These are phyloP conservation scores for Drosophila lowei DNA, from an alignment of 1,140 invertebrate species.

Conservation along the genomic window DNA sequence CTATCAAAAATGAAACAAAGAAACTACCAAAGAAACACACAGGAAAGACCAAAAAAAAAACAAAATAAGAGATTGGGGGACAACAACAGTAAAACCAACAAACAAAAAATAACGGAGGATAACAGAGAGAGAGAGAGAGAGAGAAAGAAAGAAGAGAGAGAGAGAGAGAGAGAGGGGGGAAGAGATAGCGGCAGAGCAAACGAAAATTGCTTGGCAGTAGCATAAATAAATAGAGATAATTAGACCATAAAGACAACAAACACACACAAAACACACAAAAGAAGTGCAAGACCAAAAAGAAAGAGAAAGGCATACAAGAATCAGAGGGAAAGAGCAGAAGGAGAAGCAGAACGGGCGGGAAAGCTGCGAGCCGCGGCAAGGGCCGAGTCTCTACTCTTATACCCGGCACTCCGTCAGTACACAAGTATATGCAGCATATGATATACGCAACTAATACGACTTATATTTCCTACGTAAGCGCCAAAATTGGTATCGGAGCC, in stretches of 20 bases:
- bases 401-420: too few relatives aligned
- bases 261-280: slow-evolving; percentile 15
- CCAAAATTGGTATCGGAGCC: too few relatives aligned
- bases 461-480: too few relatives aligned
- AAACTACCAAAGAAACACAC: slow-evolving; percentile 38
- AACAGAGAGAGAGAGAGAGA: slow-evolving; percentile 2
- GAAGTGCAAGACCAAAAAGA: slow-evolving; percentile 2
- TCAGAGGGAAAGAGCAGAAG: too few relatives aligned
- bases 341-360: neutral
- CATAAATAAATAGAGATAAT: slow-evolving; percentile 82
- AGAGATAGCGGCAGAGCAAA: slow-evolving; percentile 33
- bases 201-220: slow-evolving; percentile 60
- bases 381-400: too few relatives aligned
- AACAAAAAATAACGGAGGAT: slow-evolving; percentile 12
- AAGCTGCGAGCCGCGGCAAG: too few relatives aligned
- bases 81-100: too few relatives aligned
- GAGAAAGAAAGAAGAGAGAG: neutral
- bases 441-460: too few relatives aligned
- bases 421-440: too few relatives aligned
- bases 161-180: slow-evolving; percentile 5
- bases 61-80: neutral
- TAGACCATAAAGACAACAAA: slow-evolving; percentile 75
- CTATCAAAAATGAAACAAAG: slow-evolving; percentile 45
- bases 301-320: slow-evolving; percentile 15
- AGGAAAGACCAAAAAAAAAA: neutral